Evolutionary conservation across 2,888 invertebrate species (phyloP), one percentile per base, ranked within the genome.

Genomic region (Andrena fulva): DNA sequence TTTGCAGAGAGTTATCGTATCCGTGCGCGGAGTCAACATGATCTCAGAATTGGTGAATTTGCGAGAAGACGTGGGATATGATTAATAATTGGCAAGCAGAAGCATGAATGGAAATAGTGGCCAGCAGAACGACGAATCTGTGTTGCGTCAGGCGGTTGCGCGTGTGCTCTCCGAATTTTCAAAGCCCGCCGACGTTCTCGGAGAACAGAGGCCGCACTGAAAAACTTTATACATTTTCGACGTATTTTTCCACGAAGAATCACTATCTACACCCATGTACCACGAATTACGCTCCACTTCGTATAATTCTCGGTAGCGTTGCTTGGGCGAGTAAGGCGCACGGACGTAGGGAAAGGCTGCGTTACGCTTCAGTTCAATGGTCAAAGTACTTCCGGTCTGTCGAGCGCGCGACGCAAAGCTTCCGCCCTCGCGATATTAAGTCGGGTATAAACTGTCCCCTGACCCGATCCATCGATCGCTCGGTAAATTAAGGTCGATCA

Each of bases 401-500:
- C 24, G 69, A 42, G 42, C 42, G 33, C 54, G 35, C 33, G 27
- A 69, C 54, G 62, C 42, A 74, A 59, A 73, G 68, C 75, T 33
- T 66, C 62, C 42, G 20, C 50, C 42, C 35, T 50, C 56, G 54
- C 48, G 64, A 82, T 85, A 82, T 82, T 82, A 74, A 85, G 78
- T 79, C 77, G 77, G 82, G 85, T 87, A 85, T 79, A 77, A 87
- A 82, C 73, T 71, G 60, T 67, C 68, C 77, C 50, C 75, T 73
- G 87, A 84, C 69, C 77, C 67, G 85, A 81, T 59, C 73, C 71
- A 86, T 87, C 84, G 84, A 84, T 86, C 84, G 84, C 31, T 56
- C 10, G n/a, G 48, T 70, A 74, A 85, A 85, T 85, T 85, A 85
- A 84, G 84, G 86, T 67, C 86, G 82, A 77, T 77, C 74, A 74